Conservation (phyloP, 2,888 invertebrate genomes). For the Cheilosia impressa region DNA sequence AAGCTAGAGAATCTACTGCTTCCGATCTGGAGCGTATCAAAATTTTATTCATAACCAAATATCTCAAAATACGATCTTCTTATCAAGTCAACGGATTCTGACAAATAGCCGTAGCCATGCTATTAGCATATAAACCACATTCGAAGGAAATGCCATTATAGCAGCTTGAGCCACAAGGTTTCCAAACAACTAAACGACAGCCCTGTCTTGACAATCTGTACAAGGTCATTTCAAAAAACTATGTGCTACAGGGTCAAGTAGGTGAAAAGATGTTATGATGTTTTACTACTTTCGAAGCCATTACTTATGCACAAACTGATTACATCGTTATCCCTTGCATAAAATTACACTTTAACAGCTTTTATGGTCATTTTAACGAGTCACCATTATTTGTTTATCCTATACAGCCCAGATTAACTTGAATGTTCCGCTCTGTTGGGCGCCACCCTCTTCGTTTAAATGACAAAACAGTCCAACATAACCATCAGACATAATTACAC, state of each 20-base stretch:
- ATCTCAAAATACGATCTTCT: too few relatives aligned
- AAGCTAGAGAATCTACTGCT: too few relatives aligned
- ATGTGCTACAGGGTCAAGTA: neutral
- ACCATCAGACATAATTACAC: conserved; percentile 26
- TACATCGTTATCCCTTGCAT: neutral
- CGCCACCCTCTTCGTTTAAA: neutral
- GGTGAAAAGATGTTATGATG: neutral
- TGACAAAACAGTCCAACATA: conserved; percentile 20
- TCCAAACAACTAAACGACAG: too few relatives aligned
- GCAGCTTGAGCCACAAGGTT: too few relatives aligned
- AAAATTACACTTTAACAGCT: neutral
- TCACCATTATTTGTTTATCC: conserved; percentile 14
- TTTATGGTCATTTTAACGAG: conserved; percentile 13
- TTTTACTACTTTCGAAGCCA: neutral
- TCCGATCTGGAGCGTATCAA: too few relatives aligned
- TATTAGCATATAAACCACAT: too few relatives aligned
- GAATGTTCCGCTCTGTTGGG: neutral
- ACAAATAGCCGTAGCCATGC: too few relatives aligned
- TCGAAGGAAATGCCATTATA: too few relatives aligned
- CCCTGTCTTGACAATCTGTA: too few relatives aligned
- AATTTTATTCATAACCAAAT: too few relatives aligned
- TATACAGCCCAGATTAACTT: neutral
- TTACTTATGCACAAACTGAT: neutral
- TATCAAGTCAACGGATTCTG: too few relatives aligned
- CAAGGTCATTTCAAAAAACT: too few relatives aligned